Base-by-base conservation (phyloP, 37 sponge, comb jelly and placozoan genomes). In the Crambe crambe region DNA sequence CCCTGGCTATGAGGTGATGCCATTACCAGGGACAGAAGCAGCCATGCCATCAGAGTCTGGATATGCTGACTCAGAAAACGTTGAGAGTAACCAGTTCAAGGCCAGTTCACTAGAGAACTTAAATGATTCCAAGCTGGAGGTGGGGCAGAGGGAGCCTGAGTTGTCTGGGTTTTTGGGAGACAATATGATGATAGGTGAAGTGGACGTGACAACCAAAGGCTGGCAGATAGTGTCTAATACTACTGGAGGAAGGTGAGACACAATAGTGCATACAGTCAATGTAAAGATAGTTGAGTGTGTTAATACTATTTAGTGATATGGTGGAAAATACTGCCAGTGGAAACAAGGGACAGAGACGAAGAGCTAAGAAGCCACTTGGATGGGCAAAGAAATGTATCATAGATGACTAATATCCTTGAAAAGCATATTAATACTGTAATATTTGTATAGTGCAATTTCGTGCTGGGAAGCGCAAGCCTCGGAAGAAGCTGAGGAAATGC, bases 331-430 rank as follows among this genome's bases (percentile, higher is more conserved):
- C n/a, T n/a, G n/a, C n/a, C n/a, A n/a, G n/a, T n/a, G 51, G 51
- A 15, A 47, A 47, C 51, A 47, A 47, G 51, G 51, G 10, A 6
- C 6, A 6, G 12, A 47, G 12, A 47, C 12, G 51, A 12, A 47
- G 51, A 47, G 10, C 6, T 47, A 47, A 15, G 12, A 70, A 70
- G 27, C 71, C 43, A 23, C 58, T 37, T 12, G 58, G 39, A 5
- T 84, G 85, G 85, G 71, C 85, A 15, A 84, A 84, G 78, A 84
- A 76, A 84, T 35, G 85, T 84, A 64, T 47, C 10, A n/a, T n/a
- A n/a, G n/a, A n/a, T n/a, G n/a, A n/a, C n/a, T n/a, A n/a, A n/a
- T n/a, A n/a, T n/a, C n/a, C n/a, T n/a, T n/a, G n/a, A n/a, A n/a
- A n/a, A n/a, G n/a, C n/a, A n/a, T n/a, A 51, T 51, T 18, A 51